Percentiles rank a stretch among this genome's conserved stretches.
phyloP scores from a whole-genome alignment of 2,113 vertebrate genomes.

The Phalacrocorax aristotelis region DNA sequence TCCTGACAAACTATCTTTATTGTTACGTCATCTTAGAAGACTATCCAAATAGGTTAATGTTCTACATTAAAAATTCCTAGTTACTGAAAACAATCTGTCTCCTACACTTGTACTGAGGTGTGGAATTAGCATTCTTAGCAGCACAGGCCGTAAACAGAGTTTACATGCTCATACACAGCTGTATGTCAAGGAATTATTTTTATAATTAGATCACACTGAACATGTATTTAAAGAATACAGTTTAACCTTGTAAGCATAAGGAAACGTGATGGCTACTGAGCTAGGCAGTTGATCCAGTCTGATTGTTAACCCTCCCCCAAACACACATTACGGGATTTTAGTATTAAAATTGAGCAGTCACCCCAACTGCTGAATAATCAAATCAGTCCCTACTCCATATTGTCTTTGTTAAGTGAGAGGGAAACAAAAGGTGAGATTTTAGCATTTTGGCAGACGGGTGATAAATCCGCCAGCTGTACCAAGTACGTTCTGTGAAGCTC shows the following conservation, averaged over 20 bases:
- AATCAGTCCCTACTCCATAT: not conserved
- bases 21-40: not conserved
- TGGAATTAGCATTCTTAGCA: not conserved
- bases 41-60: not conserved
- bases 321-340: not conserved
- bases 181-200: not conserved
- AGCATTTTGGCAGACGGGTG: conserved; percentile 42
- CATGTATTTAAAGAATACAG: not conserved
- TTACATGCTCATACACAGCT: not conserved
- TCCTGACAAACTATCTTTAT: not conserved
- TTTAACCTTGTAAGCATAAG: conserved; percentile 3
- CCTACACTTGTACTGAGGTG: not conserved
- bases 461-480: conserved; percentile 68
- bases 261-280: not conserved
- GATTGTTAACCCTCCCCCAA: not conserved
- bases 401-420: conserved; percentile 26
- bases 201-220: not conserved
- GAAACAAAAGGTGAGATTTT: conserved; percentile 70
- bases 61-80: not conserved
- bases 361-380: not conserved
- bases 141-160: not conserved
- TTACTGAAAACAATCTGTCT: not conserved
- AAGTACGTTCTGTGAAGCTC: conserved; percentile 57
- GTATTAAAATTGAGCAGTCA: not conserved
- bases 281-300: not conserved